Evolutionary conservation across 1,140 invertebrate species (phyloP), one percentile per base, ranked within the genome.

Genomic region (Macrocentrus cingulum): DNA sequence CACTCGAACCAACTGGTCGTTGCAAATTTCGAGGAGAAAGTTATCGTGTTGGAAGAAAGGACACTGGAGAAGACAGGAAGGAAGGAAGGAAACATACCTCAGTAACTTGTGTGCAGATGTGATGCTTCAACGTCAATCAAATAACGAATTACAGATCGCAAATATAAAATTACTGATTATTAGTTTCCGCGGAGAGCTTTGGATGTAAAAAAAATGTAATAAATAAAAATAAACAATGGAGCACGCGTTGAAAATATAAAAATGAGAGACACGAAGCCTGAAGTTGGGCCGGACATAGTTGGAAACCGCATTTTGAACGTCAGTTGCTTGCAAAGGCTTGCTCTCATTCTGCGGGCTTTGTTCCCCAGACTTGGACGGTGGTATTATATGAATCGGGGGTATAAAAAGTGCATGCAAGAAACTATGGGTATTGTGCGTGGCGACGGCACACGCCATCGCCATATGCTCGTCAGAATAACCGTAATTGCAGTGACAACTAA

Each of bases 281-380:
- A 42, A n/a, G 15, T 32, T 56, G 50, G 9, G 23, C 25, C 19
- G 65, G 65, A 63, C 56, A 75, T 77, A 75, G 74, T 72, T 65
- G 63, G 61, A 75, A 76, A 72, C 71, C 70, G 66, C 64, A 69
- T 62, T n/a, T n/a, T 67, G 52, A 61, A 59, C 72, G 75, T 73
- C 74, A 76, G 75, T 77, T 76, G 75, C 65, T 62, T 70, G 61
- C 61, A 64, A 68, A 66, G 64, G 71, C 70, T 69, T 74, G 74
- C 67, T 70, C 62, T 68, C 69, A 56, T 56, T 49, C 9, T 46
- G 44, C 25, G 4, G 25, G 19, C 44, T 23, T 46, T 7, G 44
- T 46, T 46, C 22, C 22, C 44, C n/a, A n/a, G n/a, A n/a, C n/a
- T n/a, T n/a, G n/a, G n/a, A n/a, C 20, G 29, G 9, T 42, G n/a